Base-by-base conservation (phyloP, 1,140 invertebrate genomes). In the Dryas iulia region DNA sequence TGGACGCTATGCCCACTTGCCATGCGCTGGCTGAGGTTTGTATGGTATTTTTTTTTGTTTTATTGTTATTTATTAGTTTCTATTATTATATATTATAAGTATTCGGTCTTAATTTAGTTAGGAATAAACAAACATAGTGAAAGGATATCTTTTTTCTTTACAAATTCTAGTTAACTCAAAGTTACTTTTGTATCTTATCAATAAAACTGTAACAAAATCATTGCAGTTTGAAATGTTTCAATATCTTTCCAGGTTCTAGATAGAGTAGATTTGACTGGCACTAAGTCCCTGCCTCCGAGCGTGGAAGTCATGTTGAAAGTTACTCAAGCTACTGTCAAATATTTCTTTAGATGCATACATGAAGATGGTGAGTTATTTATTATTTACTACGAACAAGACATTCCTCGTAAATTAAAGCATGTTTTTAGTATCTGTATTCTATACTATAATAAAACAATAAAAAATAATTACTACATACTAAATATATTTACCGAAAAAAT, bases 331-430 rank as follows among this genome's bases (percentile, higher is more conserved):
- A 94, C 94, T 21, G 94, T 96, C 0, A 94, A 95, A 75, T 96
- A 96, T 85, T 96, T 96, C 81, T 97, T 96, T 86, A 93, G 94
- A 35, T 96, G 95, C 71, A 92, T 96, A 59, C 93, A 92, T 52
- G 92, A 95, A 79, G 86, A 93, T 89, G 95, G 95, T 96, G 90
- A 87, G 74, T 69, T 62, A 56, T 39, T 56, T 33, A 63, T 21
- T 47, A 52, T 57, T n/a, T n/a, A n/a, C n/a, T n/a, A n/a, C n/a
- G n/a, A 1, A 35, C 10, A 53, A 53, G 14, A 28, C 11, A n/a
- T n/a, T n/a, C n/a, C n/a, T n/a, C n/a, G n/a, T n/a, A n/a, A n/a
- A n/a, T n/a, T n/a, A n/a, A n/a, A n/a, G n/a, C n/a, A n/a, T n/a
- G n/a, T n/a, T n/a, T n/a, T n/a, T n/a, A n/a, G n/a, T n/a, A n/a